Base-by-base conservation (phyloP, 2,797 vertebrate genomes). In the Synanceia verrucosa region DNA sequence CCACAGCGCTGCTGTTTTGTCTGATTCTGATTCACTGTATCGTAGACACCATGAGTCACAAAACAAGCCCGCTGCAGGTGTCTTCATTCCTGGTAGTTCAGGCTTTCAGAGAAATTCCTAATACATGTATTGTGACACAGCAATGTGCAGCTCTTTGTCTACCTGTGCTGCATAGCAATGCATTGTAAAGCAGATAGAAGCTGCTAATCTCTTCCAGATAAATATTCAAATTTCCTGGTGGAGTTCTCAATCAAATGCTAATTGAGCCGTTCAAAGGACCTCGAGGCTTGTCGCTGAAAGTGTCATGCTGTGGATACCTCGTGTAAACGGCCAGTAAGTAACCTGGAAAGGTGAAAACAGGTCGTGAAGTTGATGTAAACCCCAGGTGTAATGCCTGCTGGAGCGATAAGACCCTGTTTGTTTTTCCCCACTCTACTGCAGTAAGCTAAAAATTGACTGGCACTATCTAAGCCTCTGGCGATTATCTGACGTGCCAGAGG, bases 401-500 rank as follows among this genome's bases (percentile, higher is more conserved):
- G 34, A 70, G 81, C 23, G 87, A 92, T 92, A 91, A 90, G 81
- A 60, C 75, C 73, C 77, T 86, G 82, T 90, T 91, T 91, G 83
- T 86, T 88, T 86, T 82, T 53, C 63, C 72, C 74, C 74, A n/a
- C n/a, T 60, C 28, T 10, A 53, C 83, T 81, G 85, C 83, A 68
- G 77, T 88, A 86, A 88, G 88, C 89, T 86, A 83, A 89, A 91
- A 92, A 92, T 91, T 93, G 91, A 94, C 90, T 89, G 89, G 83
- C 86, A 81, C 90, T 91, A 92, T 94, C 93, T 90, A 60, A 88
- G 90, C 92, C 89, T 80, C 79, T 88, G 85, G 89, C 82, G 86
- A 92, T 94, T 94, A 94, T 93, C 92, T 91, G 86, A 86, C 77
- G 29, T 86, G 83, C 92, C 92, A 88, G 89, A 91, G 90, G 91